Percentiles rank a stretch among this genome's conserved stretches.
Conservation (phyloP, 2,888 invertebrate genomes). For the Crioceris asparagi region DNA sequence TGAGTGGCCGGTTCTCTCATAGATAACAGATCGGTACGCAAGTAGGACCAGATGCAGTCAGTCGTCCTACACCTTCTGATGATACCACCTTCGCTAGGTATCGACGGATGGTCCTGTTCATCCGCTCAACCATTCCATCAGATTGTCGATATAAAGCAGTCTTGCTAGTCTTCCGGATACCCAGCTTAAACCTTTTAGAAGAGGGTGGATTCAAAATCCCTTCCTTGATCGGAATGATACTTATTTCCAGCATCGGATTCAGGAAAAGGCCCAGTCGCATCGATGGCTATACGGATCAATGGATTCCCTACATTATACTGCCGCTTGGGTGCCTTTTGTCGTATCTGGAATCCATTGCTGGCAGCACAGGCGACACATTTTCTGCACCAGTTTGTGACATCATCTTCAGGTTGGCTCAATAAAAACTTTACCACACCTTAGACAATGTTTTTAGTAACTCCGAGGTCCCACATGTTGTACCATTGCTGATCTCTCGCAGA, state of each 20-base stretch:
- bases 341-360: background rate
- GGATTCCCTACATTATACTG: background rate
- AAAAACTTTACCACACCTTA: no score
- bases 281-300: background rate
- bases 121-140: background rate
- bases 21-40: background rate
- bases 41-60: background rate
- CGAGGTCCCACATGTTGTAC: no score
- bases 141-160: background rate
- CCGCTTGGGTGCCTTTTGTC: background rate
- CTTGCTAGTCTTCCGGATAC: background rate
- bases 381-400: background rate
- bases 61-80: background rate
- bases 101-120: background rate
- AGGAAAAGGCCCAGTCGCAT: background rate
- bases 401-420: no score
- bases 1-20: background rate
- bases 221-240: background rate
- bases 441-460: no score
- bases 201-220: background rate
- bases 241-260: background rate
- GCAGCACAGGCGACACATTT: background rate
- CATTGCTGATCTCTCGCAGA: no score
- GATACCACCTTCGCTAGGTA: background rate
- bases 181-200: background rate